phyloP scores from a whole-genome alignment of 2,888 invertebrate species.

The Poecilus cupreus region DNA sequence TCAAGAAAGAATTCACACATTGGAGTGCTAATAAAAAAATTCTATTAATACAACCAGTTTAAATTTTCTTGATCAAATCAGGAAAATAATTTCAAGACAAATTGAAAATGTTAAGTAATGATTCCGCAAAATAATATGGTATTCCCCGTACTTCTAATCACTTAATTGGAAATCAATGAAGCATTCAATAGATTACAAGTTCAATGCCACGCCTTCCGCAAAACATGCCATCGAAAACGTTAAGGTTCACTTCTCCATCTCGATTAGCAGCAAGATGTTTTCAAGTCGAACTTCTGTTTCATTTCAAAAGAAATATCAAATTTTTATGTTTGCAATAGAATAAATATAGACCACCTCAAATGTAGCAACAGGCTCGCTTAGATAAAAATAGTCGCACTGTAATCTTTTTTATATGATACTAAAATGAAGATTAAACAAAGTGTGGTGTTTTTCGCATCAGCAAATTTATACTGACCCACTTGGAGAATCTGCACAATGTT shows the following conservation, averaged over 20 bases:
- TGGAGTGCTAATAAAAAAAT: no score
- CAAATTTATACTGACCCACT: constrained; percentile 18
- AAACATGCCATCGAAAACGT: neutral
- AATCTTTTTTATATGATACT: neutral
- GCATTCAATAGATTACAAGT: constrained; percentile 8
- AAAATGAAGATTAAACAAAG: constrained; percentile 4
- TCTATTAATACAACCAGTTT: no score
- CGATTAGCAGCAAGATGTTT: no score
- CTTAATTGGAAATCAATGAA: constrained; percentile 13
- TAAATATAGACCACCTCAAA: no score
- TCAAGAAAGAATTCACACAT: no score
- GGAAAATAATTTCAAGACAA: no score
- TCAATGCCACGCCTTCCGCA: neutral
- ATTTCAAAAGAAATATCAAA: no score
- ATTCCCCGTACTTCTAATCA: neutral
- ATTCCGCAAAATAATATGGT: neutral
- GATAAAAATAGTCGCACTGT: neutral
- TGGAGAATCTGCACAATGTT: constrained; percentile 30
- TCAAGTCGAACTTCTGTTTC: no score
- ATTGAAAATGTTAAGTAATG: neutral
- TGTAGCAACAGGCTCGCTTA: neutral
- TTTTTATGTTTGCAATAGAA: no score
- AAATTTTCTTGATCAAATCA: no score
- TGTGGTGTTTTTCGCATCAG: neutral
- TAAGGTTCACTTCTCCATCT: neutral